These are phyloP conservation scores for Pelecanus crispus DNA, from an alignment of 2,113 vertebrate species.

Conservation along the genomic window DNA sequence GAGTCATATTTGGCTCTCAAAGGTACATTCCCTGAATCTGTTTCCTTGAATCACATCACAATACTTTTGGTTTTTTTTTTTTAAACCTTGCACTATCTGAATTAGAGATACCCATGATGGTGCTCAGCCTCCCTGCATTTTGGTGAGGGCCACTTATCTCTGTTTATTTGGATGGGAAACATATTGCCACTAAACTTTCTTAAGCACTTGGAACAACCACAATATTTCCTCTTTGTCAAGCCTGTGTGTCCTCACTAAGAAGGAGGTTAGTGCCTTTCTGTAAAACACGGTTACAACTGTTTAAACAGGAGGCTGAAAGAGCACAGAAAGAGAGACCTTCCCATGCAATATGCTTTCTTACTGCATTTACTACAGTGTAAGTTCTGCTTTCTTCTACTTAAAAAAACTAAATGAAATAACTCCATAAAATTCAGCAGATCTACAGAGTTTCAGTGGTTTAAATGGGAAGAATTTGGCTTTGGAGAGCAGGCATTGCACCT, in stretches of 20 bases:
- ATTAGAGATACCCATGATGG: accelerated
- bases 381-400: background rate
- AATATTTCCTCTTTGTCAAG: background rate
- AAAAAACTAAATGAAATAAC: background rate
- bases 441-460: background rate
- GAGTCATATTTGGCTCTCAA: background rate
- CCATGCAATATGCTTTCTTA: background rate
- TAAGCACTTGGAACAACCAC: background rate
- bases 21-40: background rate
- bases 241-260: accelerated
- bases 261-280: background rate
- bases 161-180: background rate
- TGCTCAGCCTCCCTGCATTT: background rate
- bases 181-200: background rate
- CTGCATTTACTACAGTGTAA: background rate
- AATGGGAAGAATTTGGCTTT: background rate
- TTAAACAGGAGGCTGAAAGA: background rate
- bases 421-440: background rate
- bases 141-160: background rate
- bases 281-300: background rate
- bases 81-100: background rate
- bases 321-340: background rate
- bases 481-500: background rate
- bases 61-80: background rate
- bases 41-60: background rate